Base-by-base conservation (phyloP, 2,888 invertebrate genomes). In the Junonia oenone region DNA sequence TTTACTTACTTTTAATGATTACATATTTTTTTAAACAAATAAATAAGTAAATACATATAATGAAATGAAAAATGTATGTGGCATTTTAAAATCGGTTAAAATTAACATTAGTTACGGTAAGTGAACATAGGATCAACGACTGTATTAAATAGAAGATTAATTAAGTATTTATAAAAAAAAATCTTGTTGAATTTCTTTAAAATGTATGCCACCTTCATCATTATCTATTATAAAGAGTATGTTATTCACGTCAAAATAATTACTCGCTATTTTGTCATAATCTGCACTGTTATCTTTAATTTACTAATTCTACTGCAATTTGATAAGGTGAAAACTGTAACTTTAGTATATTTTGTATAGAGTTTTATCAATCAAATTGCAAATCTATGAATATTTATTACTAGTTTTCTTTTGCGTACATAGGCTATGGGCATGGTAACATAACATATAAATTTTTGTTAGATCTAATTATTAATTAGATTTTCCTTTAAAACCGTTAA, bases 71-170 rank as follows among this genome's bases (percentile, higher is more conserved):
- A 33, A 33, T 4, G 31, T n/a, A 11, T 33, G n/a, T 4, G 31
- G n/a, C n/a, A 5, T 40, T 13, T 17, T 11, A 8, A 17, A 40
- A 3, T 6, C 8, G 11, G 19, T 40, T 14, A 40, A 14, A 11
- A 27, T 27, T 26, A 14, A 9, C 14, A 6, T 45, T 45, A 27
- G 27, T 45, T 27, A 27, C 27, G 19, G 27, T 13, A 45, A 45
- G 45, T 45, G 45, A 26, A 15, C 45, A 29, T 13, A 11, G 40
- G 37, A 38, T 40, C 51, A 51, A 40, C 40, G 19, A 51, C 38
- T 51, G 19, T 40, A 17, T 14, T 50, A 40, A 40, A 31, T 50
- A 15, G 17, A 29, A 11, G 11, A 14, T n/a, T 9, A 2, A 26
- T 33, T n/a, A 19, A 33, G 6, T 13, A 35, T n/a, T 17, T 19